Base-by-base conservation (phyloP, 1,140 invertebrate species). In the Tetramorium alpestre region DNA sequence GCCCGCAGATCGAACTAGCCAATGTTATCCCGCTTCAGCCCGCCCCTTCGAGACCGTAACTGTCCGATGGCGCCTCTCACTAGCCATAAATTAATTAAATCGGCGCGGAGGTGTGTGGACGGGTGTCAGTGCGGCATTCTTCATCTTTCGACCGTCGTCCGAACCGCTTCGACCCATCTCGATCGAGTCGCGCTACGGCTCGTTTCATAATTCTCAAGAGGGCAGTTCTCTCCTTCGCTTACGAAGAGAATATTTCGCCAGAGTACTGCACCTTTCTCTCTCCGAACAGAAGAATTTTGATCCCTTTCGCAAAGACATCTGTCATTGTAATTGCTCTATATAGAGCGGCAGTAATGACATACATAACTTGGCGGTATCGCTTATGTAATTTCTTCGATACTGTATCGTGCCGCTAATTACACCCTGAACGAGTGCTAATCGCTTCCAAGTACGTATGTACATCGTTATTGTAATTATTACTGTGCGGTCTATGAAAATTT, bases 51-150 rank as follows among this genome's bases (percentile, higher is more conserved):
- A 85, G 85, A 87, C 41, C 54, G 56, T 75, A 75, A 84, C 25
- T 85, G 62, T 72, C 87, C 87, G 84, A 93, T 95, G 95, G 94
- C 95, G 95, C 94, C 94, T 94, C 90, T 90, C 86, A 85, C 87
- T 77, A 91, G 90, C 92, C 93, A 95, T 94, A 95, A 95, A 95
- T 95, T 95, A 95, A 95, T 95, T 95, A 95, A 94, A 95, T 94
- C 94, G 95, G 93, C 95, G 94, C 93, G 93, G 88, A 94, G 94
- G 94, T 95, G 95, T 94, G 94, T 91, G 92, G 56, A 91, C 86
- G 58, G 72, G 85, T 92, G 91, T 92, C 92, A 92, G 91, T 92
- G 90, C 90, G 89, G 86, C 91, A 90, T 93, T 92, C 89, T 82
- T 92, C 87, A 80, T 76, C 87, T 76, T 88, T 86, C 47, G 88